These are phyloP conservation scores for Sipha maydis DNA, from an alignment of 2,888 invertebrate genomes.

Conservation along the genomic window DNA sequence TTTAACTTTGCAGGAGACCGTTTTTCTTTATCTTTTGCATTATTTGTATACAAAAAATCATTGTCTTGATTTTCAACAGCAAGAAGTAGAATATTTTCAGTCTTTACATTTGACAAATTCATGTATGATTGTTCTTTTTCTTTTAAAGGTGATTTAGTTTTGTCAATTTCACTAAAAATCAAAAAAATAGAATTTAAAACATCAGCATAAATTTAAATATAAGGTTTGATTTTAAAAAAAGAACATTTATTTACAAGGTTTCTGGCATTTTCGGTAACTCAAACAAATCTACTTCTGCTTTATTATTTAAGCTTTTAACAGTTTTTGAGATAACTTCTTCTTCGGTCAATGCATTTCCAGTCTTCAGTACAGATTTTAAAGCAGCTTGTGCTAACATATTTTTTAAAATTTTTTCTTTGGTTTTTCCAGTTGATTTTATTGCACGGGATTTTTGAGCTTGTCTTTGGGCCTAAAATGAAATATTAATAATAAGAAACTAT, in stretches of 20 bases:
- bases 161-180: slow-evolving; percentile 32
- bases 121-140: slow-evolving; percentile 1
- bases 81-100: slow-evolving; percentile 43
- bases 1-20: slow-evolving; percentile 20
- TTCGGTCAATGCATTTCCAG: slow-evolving; percentile 23
- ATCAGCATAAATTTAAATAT: not conserved
- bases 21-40: slow-evolving; percentile 12
- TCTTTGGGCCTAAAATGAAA: slow-evolving; percentile 43
- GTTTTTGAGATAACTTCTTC: slow-evolving; percentile 53
- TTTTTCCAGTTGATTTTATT: slow-evolving; percentile 29
- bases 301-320: slow-evolving; percentile 33
- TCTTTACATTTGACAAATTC: slow-evolving; percentile 4
- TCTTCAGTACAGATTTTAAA: slow-evolving; percentile 37
- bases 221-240: not conserved
- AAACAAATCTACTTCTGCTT: slow-evolving; percentile 36
- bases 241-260: slow-evolving; percentile 5
- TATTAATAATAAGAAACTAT: not conserved
- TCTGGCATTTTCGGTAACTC: slow-evolving; percentile 42
- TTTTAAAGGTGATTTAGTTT: not conserved
- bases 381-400: slow-evolving; percentile 53
- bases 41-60: slow-evolving; percentile 29
- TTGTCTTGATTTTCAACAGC: slow-evolving; percentile 48
- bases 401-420: slow-evolving; percentile 43
- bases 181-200: not conserved
- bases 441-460: slow-evolving; percentile 45